These are phyloP conservation scores for Palythoa heliodiscus DNA, from an alignment of 92 coral and sea anemone species.

Conservation along the genomic window DNA sequence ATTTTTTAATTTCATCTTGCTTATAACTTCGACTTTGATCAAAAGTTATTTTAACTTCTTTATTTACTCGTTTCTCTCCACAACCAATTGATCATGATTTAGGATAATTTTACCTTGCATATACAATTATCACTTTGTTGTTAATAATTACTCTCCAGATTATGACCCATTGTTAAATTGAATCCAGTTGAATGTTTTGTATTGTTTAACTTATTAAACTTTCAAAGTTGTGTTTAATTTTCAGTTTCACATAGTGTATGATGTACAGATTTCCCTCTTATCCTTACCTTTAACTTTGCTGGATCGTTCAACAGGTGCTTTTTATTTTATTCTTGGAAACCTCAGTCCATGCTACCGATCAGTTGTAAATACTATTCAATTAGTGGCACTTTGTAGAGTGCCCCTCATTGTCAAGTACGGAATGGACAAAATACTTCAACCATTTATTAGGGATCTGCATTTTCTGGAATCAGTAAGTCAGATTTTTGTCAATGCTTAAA, in stretches of 20 bases:
- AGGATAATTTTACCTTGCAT: no score
- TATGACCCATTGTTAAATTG: not conserved
- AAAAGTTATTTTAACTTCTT: not conserved
- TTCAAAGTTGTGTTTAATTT: no score
- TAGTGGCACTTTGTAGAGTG: constrained; percentile 64
- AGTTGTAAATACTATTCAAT: constrained; percentile 57
- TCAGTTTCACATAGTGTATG: no score
- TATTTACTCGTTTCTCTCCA: not conserved
- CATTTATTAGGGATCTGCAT: constrained; percentile 59
- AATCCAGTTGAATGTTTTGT: not conserved
- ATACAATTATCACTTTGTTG: no score
- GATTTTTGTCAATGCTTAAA: not conserved
- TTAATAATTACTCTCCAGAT: no score
- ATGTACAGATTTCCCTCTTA: no score
- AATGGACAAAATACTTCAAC: constrained; percentile 66
- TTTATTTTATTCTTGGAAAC: constrained; percentile 76
- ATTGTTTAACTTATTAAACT: not conserved
- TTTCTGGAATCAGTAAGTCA: constrained; percentile 67
- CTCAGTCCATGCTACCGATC: constrained; percentile 65
- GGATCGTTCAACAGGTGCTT: constrained; percentile 54
- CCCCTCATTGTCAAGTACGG: constrained; percentile 64
- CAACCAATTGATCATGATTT: no score
- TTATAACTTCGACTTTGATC: no score
- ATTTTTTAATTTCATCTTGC: no score
- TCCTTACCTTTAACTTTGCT: no score